Conservation (phyloP, 2,888 invertebrate species). For the Capitulum mitella region DNA sequence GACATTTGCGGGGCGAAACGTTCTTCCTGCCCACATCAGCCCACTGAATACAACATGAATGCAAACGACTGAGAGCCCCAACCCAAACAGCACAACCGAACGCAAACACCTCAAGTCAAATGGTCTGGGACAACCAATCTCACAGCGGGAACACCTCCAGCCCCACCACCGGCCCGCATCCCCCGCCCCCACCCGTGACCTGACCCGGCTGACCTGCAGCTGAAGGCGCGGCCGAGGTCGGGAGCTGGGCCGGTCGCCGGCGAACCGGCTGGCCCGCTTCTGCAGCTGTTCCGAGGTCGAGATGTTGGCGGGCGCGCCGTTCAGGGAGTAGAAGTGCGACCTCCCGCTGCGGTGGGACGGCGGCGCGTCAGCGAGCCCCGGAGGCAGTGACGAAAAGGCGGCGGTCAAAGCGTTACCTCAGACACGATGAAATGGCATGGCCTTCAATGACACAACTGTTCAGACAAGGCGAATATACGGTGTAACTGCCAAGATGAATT, state of each 20-base stretch:
- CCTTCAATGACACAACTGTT: too few species aligned
- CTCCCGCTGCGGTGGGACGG: not conserved
- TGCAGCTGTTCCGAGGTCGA: conserved; percentile 61
- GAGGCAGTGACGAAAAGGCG: too few species aligned
- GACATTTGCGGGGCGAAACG: not conserved
- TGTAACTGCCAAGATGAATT: too few species aligned
- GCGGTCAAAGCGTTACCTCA: too few species aligned
- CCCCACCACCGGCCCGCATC: not conserved
- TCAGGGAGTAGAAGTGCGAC: conserved; percentile 1
- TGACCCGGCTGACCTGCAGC: not conserved
- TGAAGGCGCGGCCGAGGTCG: not conserved
- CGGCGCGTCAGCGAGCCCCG: too few species aligned
- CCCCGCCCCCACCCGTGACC: not conserved
- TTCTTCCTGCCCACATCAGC: too few species aligned
- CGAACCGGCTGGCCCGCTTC: conserved; percentile 83
- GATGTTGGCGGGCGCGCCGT: conserved; percentile 35
- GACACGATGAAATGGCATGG: too few species aligned
- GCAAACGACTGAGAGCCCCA: not conserved
- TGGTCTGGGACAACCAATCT: not conserved
- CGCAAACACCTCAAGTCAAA: not conserved
- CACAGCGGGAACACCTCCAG: not conserved
- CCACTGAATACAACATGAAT: too few species aligned
- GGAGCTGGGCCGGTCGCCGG: not conserved
- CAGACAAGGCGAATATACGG: too few species aligned
- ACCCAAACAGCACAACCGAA: not conserved